Evolutionary conservation across 30 jellyfish, hydroid and myxozoan genomes (phyloP).

Genomic region (Hydractinia echinata): DNA sequence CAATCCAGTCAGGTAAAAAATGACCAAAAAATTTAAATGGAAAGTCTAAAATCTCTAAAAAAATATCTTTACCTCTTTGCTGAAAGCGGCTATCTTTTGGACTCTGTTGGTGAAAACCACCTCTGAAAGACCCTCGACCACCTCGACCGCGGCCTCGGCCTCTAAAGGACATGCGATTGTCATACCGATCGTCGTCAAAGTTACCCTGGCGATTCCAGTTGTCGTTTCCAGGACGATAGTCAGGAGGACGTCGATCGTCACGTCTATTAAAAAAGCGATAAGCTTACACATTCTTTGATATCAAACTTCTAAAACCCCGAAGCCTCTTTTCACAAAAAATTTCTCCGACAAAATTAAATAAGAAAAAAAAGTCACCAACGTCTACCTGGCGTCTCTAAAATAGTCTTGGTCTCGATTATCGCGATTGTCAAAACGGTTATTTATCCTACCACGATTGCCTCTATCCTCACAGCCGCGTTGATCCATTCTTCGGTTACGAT

Average conservation of each 20-base stretch:
- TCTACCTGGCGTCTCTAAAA: slow-evolving; percentile 13
- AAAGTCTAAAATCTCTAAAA: no score
- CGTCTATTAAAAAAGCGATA: neutral
- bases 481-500: slow-evolving; percentile 29
- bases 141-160: slow-evolving; percentile 60
- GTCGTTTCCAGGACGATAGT: slow-evolving; percentile 7
- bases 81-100: slow-evolving; percentile 15
- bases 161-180: slow-evolving; percentile 41
- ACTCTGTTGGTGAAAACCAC: slow-evolving; percentile 49
- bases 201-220: neutral
- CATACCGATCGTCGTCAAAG: slow-evolving; percentile 45
- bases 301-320: neutral
- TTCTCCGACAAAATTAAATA: neutral
- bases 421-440: neutral
- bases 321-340: neutral
- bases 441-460: neutral
- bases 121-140: slow-evolving; percentile 52
- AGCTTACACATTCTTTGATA: neutral
- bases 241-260: neutral
- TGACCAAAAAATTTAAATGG: no score
- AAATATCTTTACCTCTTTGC: slow-evolving; percentile 49
- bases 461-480: neutral
- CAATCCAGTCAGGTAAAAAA: no score
- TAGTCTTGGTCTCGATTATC: slow-evolving; percentile 18
- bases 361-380: neutral